Evolutionary conservation across 2,888 invertebrate species (phyloP), one percentile per base, ranked within the genome.

Genomic region (Drosophila peninsularis): DNA sequence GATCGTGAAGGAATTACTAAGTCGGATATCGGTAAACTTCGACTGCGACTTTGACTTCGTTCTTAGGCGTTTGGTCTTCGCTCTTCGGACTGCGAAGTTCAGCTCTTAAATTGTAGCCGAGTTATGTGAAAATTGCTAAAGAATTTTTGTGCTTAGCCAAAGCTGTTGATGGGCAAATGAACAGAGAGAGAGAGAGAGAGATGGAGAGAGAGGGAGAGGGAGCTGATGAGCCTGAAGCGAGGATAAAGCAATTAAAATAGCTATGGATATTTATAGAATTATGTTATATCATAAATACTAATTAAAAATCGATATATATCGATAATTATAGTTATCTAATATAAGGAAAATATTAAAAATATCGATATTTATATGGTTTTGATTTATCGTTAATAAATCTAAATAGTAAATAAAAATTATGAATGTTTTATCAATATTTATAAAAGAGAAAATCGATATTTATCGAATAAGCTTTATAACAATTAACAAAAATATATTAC

Each of bases 61-160:
- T 44, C 42, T 21, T 42, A 7, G 42, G 21, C 21, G 6, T 42
- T 42, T 13, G 42, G 3, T 42, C 3, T 47, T 47, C 13, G 45
- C 4, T 27, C 27, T 45, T n/a, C 24, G 21, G 21, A 6, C 19
- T 41, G 13, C 13, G 24, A 30, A 60, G 60, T 34, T 34, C 19
- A 30, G 11, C 13, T 37, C 53, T 55, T 27, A 52, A 32, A 37
- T 52, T 52, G 39, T 55, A 47, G 41, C 47, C 68, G 61, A 76
- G 64, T 75, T 71, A 75, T 79, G 85, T 69, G 82, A 80, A 84
- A 82, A 75, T 84, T 80, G 75, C 69, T 65, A 45, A 71, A 63
- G 71, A 77, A 65, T 81, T 69, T 71, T 71, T 37, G 49, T 65
- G 80, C 62, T 64, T 71, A 67, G 64, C 52, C 2, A 41, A 57